Conservation (phyloP, 2,797 vertebrate species). For the Tragopan temminckii region DNA sequence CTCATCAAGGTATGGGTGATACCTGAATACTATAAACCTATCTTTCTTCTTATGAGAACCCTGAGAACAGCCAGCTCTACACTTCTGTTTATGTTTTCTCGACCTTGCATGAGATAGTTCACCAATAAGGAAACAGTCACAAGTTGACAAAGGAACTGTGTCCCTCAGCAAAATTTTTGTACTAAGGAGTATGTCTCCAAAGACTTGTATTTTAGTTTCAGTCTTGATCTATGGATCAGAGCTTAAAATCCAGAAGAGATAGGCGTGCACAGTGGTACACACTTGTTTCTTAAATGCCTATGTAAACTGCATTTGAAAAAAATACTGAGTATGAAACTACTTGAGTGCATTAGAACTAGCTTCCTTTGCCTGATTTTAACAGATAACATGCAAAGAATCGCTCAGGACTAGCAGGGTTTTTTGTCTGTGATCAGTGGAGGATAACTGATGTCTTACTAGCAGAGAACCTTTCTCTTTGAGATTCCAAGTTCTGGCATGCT, state of each 20-base stretch:
- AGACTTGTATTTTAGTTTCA: not conserved
- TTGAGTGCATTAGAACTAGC: not conserved
- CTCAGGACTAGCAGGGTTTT: not conserved
- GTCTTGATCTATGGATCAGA: not conserved
- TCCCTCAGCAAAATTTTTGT: not conserved
- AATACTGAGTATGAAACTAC: not conserved
- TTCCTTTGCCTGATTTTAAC: not conserved
- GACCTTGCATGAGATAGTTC: not conserved
- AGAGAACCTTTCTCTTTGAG: not conserved
- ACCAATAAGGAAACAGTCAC: not conserved
- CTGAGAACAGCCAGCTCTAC: not conserved
- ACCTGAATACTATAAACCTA: not conserved
- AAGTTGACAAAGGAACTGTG: not conserved
- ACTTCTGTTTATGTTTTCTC: not conserved
- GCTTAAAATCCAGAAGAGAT: not conserved
- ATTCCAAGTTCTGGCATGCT: not conserved
- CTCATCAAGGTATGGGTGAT: not conserved
- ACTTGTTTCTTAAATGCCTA: not conserved
- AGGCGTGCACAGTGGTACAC: accelerated
- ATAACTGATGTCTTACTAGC: not conserved
- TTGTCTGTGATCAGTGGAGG: not conserved
- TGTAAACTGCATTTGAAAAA: not conserved
- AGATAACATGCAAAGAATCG: not conserved
- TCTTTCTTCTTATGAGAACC: not conserved
- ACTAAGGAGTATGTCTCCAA: not conserved